A percentile compares a stretch with the other conserved stretches of the same genome.
Conservation (phyloP, 2,797 vertebrate genomes). For the Picus viridis region DNA sequence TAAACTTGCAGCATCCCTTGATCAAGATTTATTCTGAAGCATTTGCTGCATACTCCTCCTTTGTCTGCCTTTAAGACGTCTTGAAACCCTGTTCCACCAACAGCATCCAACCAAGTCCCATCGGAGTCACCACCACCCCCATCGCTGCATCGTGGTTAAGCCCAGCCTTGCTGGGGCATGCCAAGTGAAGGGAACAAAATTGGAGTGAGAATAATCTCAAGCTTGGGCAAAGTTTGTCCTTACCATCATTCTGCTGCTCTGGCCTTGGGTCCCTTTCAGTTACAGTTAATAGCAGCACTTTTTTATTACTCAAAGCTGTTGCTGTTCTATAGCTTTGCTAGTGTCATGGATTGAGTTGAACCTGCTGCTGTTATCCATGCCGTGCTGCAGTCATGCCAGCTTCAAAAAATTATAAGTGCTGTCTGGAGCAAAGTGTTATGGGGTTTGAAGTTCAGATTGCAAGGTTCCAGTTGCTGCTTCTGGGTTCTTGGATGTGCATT, state of each 20-base stretch:
- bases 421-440: too few relatives aligned
- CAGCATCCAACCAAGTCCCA: rapidly evolving
- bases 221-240: background rate
- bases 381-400: too few relatives aligned
- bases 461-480: too few relatives aligned
- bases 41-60: background rate
- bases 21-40: background rate
- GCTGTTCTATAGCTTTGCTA: background rate
- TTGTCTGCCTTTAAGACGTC: background rate
- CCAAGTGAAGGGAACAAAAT: background rate
- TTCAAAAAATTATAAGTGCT: too few relatives aligned
- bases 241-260: background rate
- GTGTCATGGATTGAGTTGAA: too few relatives aligned
- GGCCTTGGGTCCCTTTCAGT: background rate
- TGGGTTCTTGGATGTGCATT: too few relatives aligned
- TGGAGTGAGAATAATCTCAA: background rate
- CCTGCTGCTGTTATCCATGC: too few relatives aligned
- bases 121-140: background rate
- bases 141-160: background rate
- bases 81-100: background rate
- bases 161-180: background rate
- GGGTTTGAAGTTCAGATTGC: too few relatives aligned
- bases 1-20: background rate
- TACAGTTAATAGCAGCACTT: background rate
- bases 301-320: background rate